Evolutionary conservation across 2,113 vertebrate species (phyloP), one percentile per base, ranked within the genome.

Genomic region (Paratilapia polleni): DNA sequence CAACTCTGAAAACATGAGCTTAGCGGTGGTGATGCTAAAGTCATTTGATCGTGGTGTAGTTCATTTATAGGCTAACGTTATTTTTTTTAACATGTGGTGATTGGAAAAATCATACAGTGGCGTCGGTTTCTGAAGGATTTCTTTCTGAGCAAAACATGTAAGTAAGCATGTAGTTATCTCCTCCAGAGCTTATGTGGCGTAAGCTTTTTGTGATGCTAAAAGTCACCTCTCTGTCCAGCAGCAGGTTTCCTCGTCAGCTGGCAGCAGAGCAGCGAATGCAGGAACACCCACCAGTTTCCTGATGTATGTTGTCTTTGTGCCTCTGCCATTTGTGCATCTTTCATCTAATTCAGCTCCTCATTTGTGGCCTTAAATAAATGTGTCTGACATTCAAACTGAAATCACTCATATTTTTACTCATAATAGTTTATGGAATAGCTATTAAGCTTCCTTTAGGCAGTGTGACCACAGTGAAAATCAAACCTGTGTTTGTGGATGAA

Each of bases 1-100:
- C 41, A 49, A 49, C 64, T 49, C 9, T 12, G 24, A 26, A 41
- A 26, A 26, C 38, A 47, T 22, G 4, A 66, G 38, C 22, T 66
- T 66, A 24, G 1, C 8, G 0, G 1, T 17, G 38, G 43, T 47
- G 41, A 28, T 0, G 64, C 28, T 70, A 2, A 26, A 47, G 64
- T 70, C 64, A 28, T 68, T 47, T 26, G 41, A 49, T 49, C 47
- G 41, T 28, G 22, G 22, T 8, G 64, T 43, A 24, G 36, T 66
- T 66, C n/a, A n/a, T n/a, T 64, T 43, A 1, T 43, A 31, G 28
- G 28, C 28, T 31, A 31, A 31, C 28, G 2, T 43, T 2, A 7
- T 22, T 66, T 43, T 66, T 43, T 14, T 43, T 43, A 43, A 43
- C 3, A 31, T 31, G 3, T 31, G 28, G 3, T 31, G 28, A 49